These are phyloP conservation scores for Melieria crassipennis DNA, from an alignment of 2,888 invertebrate species.

Conservation along the genomic window DNA sequence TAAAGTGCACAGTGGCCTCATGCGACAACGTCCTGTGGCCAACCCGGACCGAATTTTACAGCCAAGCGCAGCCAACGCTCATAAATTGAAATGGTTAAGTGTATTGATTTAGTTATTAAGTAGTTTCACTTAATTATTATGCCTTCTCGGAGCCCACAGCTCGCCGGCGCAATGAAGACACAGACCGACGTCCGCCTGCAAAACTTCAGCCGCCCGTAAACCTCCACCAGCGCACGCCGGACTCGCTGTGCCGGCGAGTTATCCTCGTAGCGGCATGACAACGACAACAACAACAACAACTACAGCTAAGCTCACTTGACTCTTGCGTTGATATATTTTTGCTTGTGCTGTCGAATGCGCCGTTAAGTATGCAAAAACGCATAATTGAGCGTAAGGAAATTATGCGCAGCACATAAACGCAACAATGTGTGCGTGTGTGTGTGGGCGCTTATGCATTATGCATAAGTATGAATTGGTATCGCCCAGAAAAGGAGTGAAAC, in stretches of 20 bases:
- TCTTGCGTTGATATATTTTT: constrained; percentile 11
- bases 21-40: not conserved
- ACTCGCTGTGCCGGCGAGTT: not conserved
- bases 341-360: not conserved
- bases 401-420: constrained; percentile 19
- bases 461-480: constrained; percentile 36
- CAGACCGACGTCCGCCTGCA: not conserved
- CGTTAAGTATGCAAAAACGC: constrained; percentile 30
- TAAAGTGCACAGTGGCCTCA: too few relatives aligned
- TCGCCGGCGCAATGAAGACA: not conserved
- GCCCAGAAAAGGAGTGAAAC: constrained; percentile 15
- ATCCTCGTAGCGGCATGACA: not conserved
- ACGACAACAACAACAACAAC: too few relatives aligned
- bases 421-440: constrained; percentile 1
- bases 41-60: not conserved
- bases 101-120: constrained; percentile 50
- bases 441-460: constrained; percentile 34
- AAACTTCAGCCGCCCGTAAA: not conserved
- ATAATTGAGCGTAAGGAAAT: constrained; percentile 34
- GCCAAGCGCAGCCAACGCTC: constrained; percentile 8
- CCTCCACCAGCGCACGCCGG: not conserved
- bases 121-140: constrained; percentile 49
- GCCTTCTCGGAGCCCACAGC: constrained; percentile 39
- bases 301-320: not conserved
- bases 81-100: constrained; percentile 36